Evolutionary conservation across 2,113 vertebrate genomes (phyloP), one percentile per base, ranked within the genome.

Genomic region (Sclerurus mexicanus): DNA sequence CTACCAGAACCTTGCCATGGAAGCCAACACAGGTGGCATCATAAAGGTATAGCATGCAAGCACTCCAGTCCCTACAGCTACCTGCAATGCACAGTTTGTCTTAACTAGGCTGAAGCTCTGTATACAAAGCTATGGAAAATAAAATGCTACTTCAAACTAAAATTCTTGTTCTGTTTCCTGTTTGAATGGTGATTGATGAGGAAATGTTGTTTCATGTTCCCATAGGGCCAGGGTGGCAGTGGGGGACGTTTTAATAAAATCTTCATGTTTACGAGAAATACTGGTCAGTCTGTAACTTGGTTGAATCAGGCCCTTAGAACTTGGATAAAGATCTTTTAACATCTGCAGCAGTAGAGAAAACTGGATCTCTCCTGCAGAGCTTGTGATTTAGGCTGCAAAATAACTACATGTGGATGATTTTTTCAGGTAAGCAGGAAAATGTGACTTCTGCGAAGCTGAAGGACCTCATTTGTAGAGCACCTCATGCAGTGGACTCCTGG

Each of bases 141-240:
- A 97, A 98, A 98, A 96, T 90, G 92, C 56, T 80, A 31, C 84
- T 96, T 78, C n/a, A 85, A 94, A 96, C 71, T 84, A 28, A 66
- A 81, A 37, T 28, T 56, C 37, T 83, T 64, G 35, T 37, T 96
- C 89, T 96, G 37, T 78, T 92, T 93, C 75, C 82, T 92, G 21
- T 52, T 94, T 84, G 46, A 56, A 47, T 59, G 39, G 33, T 49
- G 18, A 24, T 20, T 46, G 33, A 76, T 84, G 91, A 92, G 90
- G 71, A 97, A 97, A 88, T 68, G 40, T 60, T 91, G 44, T 92
- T 96, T 89, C 67, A 3, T 91, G 63, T 91, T 96, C 63, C 82
- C 63, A 30, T 23, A 58, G 75, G 15, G 24, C n/a, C 39, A 81
- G 18, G 9, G 8, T 23, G 20, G 28, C 10, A 4, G 4, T 52